A percentile compares a stretch with the other conserved stretches of the same genome.
These are phyloP conservation scores for Yponomeuta malinellus DNA, from an alignment of 2,888 invertebrate species.

Conservation along the genomic window DNA sequence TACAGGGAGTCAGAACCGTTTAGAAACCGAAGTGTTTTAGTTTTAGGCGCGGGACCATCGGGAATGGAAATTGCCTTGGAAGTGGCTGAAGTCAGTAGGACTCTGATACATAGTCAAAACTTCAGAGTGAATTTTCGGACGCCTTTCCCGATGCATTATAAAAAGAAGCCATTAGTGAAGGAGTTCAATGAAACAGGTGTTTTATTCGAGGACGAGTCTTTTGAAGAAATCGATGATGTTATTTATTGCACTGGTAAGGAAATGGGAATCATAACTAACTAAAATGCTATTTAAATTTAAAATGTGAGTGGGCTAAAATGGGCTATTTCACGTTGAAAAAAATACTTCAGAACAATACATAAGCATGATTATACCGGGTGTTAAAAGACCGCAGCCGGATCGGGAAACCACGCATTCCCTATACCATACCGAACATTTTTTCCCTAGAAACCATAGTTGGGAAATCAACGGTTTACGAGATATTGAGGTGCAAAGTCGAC, in stretches of 20 bases:
- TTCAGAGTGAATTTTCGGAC: constrained; percentile 29
- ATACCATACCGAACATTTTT: no score
- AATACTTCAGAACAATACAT: no score
- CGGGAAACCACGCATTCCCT: no score
- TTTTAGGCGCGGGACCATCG: constrained; percentile 79
- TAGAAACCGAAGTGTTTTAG: constrained; percentile 63
- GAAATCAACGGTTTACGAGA: no score
- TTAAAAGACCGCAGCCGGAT: no score
- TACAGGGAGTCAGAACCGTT: constrained; percentile 75
- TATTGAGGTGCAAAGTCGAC: no score
- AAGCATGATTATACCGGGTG: no score
- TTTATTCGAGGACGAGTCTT: constrained; percentile 64
- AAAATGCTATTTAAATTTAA: neutral
- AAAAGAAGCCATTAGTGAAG: constrained; percentile 49
- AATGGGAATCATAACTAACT: neutral
- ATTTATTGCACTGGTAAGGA: constrained; percentile 77
- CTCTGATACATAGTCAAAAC: constrained; percentile 48
- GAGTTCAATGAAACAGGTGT: constrained; percentile 47
- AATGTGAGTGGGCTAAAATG: no score
- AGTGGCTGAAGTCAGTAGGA: constrained; percentile 42
- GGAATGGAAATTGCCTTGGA: constrained; percentile 79
- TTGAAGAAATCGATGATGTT: constrained; percentile 69
- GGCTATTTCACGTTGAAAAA: no score
- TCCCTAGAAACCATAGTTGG: no score
- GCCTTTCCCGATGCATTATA: constrained; percentile 43